These are phyloP conservation scores for Artibeus jamaicensis DNA, from an alignment of 2,797 vertebrate genomes.

Conservation along the genomic window DNA sequence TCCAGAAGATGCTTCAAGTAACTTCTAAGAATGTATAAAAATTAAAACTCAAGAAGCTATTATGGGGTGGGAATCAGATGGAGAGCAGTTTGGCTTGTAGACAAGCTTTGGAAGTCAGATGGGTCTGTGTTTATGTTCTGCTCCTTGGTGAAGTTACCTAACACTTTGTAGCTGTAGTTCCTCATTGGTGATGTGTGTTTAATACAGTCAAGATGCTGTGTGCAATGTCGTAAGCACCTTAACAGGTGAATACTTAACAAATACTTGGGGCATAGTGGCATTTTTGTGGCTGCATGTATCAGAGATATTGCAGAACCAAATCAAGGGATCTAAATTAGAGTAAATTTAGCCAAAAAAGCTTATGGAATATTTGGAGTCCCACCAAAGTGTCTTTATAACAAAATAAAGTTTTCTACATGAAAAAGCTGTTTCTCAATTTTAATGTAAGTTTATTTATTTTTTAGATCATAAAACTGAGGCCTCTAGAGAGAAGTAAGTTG, in stretches of 20 bases:
- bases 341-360: not conserved
- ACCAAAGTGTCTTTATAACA: not conserved
- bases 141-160: not conserved
- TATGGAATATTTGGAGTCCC: not conserved
- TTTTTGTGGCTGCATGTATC: not conserved
- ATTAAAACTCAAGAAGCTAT: not conserved
- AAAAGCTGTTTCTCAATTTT: not conserved
- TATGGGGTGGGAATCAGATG: not conserved
- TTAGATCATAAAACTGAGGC: not conserved
- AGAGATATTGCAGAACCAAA: not conserved
- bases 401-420: not conserved
- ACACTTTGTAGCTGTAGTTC: not conserved
- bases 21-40: not conserved
- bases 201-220: not conserved
- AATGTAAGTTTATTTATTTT: not conserved
- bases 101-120: not conserved
- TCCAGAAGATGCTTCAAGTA: not conserved
- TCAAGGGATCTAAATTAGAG: not conserved
- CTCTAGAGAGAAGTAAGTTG: not conserved
- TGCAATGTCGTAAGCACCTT: not conserved
- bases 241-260: not conserved
- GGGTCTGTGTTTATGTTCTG: not conserved
- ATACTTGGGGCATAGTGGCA: not conserved
- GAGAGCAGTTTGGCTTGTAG: not conserved
- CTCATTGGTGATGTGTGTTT: not conserved